phyloP scores from a whole-genome alignment of 2,888 invertebrate species.

The Zaprionus bogoriensis region DNA sequence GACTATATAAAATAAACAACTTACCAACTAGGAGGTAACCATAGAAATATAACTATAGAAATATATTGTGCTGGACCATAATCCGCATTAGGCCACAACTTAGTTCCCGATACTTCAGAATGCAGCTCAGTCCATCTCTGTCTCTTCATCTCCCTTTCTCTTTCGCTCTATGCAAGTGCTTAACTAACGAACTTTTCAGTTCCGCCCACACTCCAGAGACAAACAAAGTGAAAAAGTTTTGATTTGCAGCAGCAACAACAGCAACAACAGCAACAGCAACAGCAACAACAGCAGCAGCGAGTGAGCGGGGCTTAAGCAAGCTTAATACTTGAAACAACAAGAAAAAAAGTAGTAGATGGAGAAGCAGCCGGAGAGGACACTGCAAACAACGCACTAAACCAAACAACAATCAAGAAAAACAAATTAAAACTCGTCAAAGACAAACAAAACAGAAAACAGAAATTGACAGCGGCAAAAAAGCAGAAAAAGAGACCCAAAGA shows the following conservation, averaged over 20 bases:
- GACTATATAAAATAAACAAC: no score
- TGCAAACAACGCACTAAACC: slow-evolving; percentile 19
- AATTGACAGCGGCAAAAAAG: slow-evolving; percentile 6
- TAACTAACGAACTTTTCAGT: slow-evolving; percentile 23
- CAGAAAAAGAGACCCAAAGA: slow-evolving; percentile 23
- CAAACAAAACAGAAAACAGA: slow-evolving; percentile 28
- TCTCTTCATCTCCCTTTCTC: no score
- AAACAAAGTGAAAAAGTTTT: slow-evolving; percentile 19
- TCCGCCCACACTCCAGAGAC: slow-evolving; percentile 2
- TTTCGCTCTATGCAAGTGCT: neutral
- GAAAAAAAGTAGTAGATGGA: slow-evolving; percentile 2
- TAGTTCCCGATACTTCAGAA: neutral
- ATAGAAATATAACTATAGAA: no score
- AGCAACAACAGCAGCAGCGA: slow-evolving; percentile 15
- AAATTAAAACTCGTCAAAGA: slow-evolving; percentile 43
- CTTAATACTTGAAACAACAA: slow-evolving; percentile 21
- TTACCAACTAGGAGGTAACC: no score
- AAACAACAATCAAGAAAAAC: slow-evolving; percentile 47
- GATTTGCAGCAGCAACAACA: slow-evolving; percentile 18
- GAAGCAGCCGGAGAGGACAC: neutral
- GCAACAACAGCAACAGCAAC: no score
- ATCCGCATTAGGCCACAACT: no score
- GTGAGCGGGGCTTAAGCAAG: slow-evolving; percentile 31
- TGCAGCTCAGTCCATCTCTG: neutral
- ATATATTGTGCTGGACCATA: no score